phyloP scores from a whole-genome alignment of 2,888 invertebrate species.

The Orthonychiurus folsomi region DNA sequence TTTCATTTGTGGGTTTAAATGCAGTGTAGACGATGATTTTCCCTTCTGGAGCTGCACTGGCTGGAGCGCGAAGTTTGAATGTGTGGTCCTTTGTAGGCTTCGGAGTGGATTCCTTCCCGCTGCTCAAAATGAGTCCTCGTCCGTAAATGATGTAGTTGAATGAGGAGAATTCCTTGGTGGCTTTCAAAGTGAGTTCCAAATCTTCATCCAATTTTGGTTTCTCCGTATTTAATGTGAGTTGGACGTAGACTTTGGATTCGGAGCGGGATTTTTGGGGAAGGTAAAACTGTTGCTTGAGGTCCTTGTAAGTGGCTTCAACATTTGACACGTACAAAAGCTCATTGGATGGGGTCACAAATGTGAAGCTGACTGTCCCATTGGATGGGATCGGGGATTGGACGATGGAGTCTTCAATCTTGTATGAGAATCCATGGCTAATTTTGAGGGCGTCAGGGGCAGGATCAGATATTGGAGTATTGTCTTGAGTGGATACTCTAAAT shows the following conservation, averaged over 20 bases:
- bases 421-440: slow-evolving; percentile 55
- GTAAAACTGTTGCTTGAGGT: slow-evolving; percentile 18
- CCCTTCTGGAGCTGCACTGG: slow-evolving; percentile 67
- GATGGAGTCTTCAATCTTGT: slow-evolving; percentile 50
- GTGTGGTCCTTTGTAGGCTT: slow-evolving; percentile 4
- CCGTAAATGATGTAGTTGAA: slow-evolving; percentile 69
- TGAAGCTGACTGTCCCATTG: slow-evolving; percentile 47
- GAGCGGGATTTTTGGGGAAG: slow-evolving; percentile 17
- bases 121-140: slow-evolving; percentile 69
- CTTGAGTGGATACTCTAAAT: slow-evolving; percentile 58
- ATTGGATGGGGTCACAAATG: slow-evolving; percentile 25
- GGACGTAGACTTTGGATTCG: slow-evolving; percentile 18
- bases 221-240: slow-evolving; percentile 14
- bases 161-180: slow-evolving; percentile 62
- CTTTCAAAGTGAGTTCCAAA: slow-evolving; percentile 62
- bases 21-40: slow-evolving; percentile 54
- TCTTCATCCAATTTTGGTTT: slow-evolving; percentile 51
- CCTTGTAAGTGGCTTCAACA: slow-evolving; percentile 21
- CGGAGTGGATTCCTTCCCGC: slow-evolving; percentile 53
- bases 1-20: background rate
- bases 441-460: slow-evolving; percentile 42
- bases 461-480: slow-evolving; percentile 53
- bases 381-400: slow-evolving; percentile 53
- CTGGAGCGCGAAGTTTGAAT: slow-evolving; percentile 48
- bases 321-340: slow-evolving; percentile 6